Conservation (phyloP, 2,888 invertebrate genomes). For the Tanypteryx hageni region DNA sequence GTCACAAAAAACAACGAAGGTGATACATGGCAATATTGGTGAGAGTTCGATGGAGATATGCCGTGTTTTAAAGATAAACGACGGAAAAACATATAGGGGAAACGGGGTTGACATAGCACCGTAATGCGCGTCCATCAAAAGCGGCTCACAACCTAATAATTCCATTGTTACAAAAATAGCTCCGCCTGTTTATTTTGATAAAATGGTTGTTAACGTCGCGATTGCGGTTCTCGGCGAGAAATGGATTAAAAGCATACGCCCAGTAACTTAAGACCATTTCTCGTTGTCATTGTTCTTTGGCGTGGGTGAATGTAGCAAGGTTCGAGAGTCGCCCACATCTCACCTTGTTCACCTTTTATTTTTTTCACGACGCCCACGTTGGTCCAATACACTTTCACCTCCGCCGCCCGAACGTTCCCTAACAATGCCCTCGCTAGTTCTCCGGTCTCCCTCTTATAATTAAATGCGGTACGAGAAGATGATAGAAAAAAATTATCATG, state of each 20-base stretch:
- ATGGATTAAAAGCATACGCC: background rate
- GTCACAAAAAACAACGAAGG: no score
- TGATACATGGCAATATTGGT: no score
- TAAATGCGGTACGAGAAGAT: background rate
- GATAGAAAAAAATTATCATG: background rate
- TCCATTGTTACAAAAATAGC: background rate
- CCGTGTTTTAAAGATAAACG: no score
- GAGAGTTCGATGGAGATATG: no score
- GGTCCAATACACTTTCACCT: conserved; percentile 56
- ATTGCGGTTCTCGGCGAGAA: background rate
- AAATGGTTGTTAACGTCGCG: background rate
- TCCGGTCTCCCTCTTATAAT: background rate
- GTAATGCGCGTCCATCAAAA: no score
- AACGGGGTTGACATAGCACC: no score
- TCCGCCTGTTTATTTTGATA: background rate
- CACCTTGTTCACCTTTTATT: conserved; percentile 51
- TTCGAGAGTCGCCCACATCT: conserved; percentile 59
- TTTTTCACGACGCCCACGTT: conserved; percentile 57
- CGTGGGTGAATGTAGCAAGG: conserved; percentile 60
- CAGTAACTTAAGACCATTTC: background rate
- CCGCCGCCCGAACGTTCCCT: conserved; percentile 27
- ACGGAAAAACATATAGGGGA: no score
- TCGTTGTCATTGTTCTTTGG: conserved; percentile 54
- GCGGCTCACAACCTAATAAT: no score
- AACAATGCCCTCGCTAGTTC: conserved; percentile 46